Percentiles rank a stretch among this genome's conserved stretches.
Conservation (phyloP, 92 coral and sea anemone genomes). For the Parazoanthus darwini region DNA sequence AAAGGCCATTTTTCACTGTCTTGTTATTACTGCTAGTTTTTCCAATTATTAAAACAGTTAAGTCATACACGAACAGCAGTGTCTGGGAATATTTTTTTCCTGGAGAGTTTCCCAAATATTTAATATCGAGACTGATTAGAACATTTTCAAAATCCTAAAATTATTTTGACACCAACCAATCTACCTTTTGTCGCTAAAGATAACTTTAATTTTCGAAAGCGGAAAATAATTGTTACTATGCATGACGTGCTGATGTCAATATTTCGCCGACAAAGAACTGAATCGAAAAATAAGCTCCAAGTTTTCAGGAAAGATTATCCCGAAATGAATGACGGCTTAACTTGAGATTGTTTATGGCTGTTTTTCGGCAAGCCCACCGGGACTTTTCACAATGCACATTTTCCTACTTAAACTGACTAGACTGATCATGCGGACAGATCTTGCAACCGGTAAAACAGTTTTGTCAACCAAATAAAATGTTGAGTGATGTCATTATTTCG, state of each 20-base stretch:
- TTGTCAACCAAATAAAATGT: neutral
- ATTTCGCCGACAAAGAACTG: neutral
- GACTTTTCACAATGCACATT: neutral
- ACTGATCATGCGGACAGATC: neutral
- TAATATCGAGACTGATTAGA: neutral
- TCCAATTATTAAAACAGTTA: neutral
- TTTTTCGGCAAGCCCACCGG: neutral
- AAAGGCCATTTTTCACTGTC: neutral
- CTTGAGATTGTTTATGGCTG: neutral
- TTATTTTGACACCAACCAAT: neutral
- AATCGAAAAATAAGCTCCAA: neutral
- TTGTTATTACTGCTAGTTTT: neutral
- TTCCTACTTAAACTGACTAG: neutral
- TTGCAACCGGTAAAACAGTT: neutral
- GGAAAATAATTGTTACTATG: neutral
- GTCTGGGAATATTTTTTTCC: neutral
- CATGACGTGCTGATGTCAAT: neutral
- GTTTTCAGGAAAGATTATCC: neutral
- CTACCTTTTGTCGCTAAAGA: neutral
- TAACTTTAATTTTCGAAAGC: neutral
- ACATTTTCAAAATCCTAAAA: neutral
- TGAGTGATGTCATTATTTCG: neutral
- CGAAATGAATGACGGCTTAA: neutral
- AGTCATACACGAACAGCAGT: too few relatives aligned
- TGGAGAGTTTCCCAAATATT: neutral